Percentiles rank a stretch among this genome's conserved stretches.
Conservation (phyloP, 2,797 vertebrate species). For the Hafferia zeledoni region DNA sequence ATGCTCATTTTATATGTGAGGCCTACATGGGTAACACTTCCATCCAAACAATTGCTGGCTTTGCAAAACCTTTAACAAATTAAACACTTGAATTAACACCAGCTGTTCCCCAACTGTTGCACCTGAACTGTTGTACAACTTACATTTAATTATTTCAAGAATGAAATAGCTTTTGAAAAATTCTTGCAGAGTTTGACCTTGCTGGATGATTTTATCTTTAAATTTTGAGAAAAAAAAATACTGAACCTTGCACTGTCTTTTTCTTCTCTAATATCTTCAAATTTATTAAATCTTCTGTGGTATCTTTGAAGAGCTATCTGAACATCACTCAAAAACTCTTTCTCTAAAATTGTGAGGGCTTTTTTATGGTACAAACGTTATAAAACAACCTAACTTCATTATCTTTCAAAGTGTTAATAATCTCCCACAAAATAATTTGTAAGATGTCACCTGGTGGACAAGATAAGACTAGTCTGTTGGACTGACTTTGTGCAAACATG, state of each 20-base stretch:
- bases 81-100: constrained; percentile 33
- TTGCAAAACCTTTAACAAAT: constrained; percentile 41
- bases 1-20: constrained; percentile 37
- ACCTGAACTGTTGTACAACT: constrained; percentile 10
- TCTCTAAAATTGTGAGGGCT: neutral
- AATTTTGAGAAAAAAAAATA: constrained; percentile 31
- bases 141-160: constrained; percentile 53
- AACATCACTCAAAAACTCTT: neutral
- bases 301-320: constrained; percentile 27
- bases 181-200: constrained; percentile 41
- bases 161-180: constrained; percentile 47
- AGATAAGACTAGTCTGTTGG: neutral
- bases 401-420: constrained; percentile 70
- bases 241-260: constrained; percentile 39
- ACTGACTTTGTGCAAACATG: neutral
- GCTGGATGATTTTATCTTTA: constrained; percentile 54
- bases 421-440: constrained; percentile 78
- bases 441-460: constrained; percentile 60
- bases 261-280: constrained; percentile 38
- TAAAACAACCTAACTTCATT: constrained; percentile 20
- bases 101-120: constrained; percentile 36
- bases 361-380: constrained; percentile 63
- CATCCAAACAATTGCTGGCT: constrained; percentile 30
- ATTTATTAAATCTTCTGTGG: neutral
- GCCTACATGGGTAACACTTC: neutral